These are phyloP conservation scores for Equus przewalskii DNA, from an alignment of 2,113 vertebrate genomes.

Conservation along the genomic window DNA sequence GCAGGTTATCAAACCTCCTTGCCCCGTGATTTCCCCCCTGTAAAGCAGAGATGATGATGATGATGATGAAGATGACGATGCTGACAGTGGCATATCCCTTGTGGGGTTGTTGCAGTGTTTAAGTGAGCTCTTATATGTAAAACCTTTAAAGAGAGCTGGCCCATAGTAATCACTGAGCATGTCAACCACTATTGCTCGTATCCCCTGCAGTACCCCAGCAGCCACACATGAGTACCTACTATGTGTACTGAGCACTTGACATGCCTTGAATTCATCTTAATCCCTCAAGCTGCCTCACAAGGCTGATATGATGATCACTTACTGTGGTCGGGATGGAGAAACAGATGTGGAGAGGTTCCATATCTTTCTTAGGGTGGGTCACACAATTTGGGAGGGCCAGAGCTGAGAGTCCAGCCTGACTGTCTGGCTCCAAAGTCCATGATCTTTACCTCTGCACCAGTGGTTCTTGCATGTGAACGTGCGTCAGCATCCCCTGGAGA, in stretches of 20 bases:
- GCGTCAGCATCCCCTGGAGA: neutral
- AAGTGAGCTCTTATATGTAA: neutral
- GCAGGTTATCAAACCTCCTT: neutral
- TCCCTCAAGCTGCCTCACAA: neutral
- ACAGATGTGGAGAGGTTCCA: neutral
- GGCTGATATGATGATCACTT: neutral
- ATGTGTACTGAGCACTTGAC: neutral
- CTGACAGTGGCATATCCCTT: neutral
- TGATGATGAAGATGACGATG: neutral
- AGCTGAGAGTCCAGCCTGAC: neutral
- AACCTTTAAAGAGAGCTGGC: neutral
- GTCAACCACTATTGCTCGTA: no score
- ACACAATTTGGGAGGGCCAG: neutral
- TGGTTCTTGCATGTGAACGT: neutral
- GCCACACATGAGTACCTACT: fast-evolving
- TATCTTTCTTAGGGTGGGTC: neutral
- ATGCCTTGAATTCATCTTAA: neutral
- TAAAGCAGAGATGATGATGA: neutral
- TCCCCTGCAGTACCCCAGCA: no score
- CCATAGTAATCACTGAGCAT: neutral
- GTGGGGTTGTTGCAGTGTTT: neutral
- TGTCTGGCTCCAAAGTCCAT: neutral
- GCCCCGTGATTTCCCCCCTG: neutral
- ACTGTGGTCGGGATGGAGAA: neutral
- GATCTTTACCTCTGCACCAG: neutral